phyloP scores from a whole-genome alignment of 2,113 vertebrate genomes.

The human region DNA sequence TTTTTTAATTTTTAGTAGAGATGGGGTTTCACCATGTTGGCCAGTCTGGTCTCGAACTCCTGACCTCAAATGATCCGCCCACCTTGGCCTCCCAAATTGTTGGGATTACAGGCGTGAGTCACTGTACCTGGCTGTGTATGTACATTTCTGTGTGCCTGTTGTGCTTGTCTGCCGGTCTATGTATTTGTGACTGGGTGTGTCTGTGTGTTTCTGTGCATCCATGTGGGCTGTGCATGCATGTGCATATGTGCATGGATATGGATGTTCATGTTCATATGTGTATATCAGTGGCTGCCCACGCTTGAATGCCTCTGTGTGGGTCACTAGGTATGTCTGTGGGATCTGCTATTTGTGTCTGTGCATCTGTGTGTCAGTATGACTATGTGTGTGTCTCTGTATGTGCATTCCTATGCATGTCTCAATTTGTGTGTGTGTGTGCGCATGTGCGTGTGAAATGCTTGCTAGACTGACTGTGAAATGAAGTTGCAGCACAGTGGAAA shows the following conservation, averaged over 20 bases:
- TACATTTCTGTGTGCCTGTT: background rate
- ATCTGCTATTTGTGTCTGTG: background rate
- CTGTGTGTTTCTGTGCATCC: background rate
- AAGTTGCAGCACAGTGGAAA: background rate
- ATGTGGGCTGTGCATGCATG: background rate
- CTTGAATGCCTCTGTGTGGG: background rate
- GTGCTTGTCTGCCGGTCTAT: background rate
- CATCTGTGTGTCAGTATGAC: background rate
- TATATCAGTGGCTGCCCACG: rapidly evolving
- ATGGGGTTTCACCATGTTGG: too few species aligned
- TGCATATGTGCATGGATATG: background rate
- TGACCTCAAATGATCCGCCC: too few species aligned
- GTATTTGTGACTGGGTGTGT: background rate
- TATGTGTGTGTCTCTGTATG: background rate
- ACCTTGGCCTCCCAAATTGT: too few species aligned
- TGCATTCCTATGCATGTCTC: background rate
- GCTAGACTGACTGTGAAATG: background rate
- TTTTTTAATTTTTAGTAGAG: too few species aligned
- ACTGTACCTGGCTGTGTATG: background rate
- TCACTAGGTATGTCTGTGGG: background rate
- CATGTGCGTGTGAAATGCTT: background rate
- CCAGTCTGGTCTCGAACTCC: too few species aligned
- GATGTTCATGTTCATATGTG: too few species aligned
- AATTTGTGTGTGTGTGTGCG: background rate
- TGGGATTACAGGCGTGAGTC: too few species aligned